These are phyloP conservation scores for Poecile atricapillus DNA, from an alignment of 2,113 vertebrate species.

Conservation along the genomic window DNA sequence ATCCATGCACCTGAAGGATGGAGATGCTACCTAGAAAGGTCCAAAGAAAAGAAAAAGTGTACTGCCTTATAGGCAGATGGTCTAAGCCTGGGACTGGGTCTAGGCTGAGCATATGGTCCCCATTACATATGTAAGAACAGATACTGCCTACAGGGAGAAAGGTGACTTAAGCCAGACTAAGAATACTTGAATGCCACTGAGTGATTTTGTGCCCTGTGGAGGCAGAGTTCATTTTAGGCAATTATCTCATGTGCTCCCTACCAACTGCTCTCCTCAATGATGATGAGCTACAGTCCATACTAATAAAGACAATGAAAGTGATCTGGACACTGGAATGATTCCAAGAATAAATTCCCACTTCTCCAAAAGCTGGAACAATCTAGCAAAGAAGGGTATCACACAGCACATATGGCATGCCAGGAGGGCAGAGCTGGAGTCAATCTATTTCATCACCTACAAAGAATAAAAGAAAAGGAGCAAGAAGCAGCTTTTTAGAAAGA, in stretches of 20 bases:
- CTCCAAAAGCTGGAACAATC: not conserved
- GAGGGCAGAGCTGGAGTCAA: slow-evolving; percentile 8
- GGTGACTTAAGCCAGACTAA: not conserved
- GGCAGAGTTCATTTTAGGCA: slow-evolving; percentile 34
- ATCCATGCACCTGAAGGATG: not conserved
- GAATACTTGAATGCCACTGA: not conserved
- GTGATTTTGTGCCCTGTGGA: not conserved
- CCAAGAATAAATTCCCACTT: slow-evolving; percentile 27
- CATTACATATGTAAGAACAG: not conserved
- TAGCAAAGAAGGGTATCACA: not conserved
- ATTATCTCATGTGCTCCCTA: slow-evolving; percentile 10
- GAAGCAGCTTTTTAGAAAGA: not conserved
- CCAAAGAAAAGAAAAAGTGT: not conserved
- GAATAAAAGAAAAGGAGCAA: not conserved
- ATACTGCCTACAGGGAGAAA: not conserved
- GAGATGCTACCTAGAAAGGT: not conserved
- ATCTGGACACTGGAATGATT: slow-evolving; percentile 14
- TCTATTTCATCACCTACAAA: not conserved
- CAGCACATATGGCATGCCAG: slow-evolving; percentile 45
- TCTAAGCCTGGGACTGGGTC: not conserved
- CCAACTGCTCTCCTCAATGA: not conserved
- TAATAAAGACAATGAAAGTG: slow-evolving; percentile 13
- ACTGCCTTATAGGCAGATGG: not conserved
- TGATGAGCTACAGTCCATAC: not conserved
- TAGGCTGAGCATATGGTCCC: not conserved